phyloP scores from a whole-genome alignment of 1,140 invertebrate genomes.

The Choristoneura fumiferana region DNA sequence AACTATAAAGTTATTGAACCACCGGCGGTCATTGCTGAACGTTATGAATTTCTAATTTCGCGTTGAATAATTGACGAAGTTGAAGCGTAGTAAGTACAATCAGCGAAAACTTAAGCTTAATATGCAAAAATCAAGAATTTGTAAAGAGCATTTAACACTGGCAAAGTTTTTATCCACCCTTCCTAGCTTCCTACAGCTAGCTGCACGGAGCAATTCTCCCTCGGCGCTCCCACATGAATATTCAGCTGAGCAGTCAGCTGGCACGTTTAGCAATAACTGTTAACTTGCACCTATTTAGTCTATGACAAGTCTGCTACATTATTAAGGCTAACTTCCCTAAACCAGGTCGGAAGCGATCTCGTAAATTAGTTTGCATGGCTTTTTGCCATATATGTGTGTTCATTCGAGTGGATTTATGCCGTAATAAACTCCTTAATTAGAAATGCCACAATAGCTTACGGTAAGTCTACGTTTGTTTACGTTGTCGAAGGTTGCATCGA shows the following conservation, averaged over 20 bases:
- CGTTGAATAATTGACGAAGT: background rate
- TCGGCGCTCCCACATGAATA: conserved; percentile 60
- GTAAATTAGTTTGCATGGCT: conserved; percentile 10
- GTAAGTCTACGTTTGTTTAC: conserved; percentile 68
- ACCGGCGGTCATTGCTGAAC: background rate
- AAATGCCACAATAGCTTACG: conserved; percentile 39
- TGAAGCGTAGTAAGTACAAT: conserved; percentile 1
- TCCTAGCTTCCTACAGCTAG: too few species aligned
- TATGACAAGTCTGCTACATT: conserved; percentile 29
- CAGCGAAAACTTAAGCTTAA: conserved; percentile 10
- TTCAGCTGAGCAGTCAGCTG: conserved; percentile 52
- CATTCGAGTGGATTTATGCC: background rate
- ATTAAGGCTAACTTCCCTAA: conserved; percentile 17
- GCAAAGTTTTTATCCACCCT: conserved; percentile 17
- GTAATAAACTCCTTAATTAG: conserved; percentile 19
- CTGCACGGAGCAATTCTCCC: conserved; percentile 44
- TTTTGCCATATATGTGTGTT: conserved; percentile 7
- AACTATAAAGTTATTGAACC: conserved; percentile 12
- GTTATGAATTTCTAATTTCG: background rate
- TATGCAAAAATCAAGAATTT: conserved; percentile 16
- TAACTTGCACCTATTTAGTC: conserved; percentile 59
- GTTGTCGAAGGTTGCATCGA: conserved; percentile 72
- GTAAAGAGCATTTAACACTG: conserved; percentile 17
- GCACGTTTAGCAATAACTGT: conserved; percentile 66
- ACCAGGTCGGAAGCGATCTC: conserved; percentile 6